phyloP scores from a whole-genome alignment of 1,140 invertebrate species.

The Sycophaga agraensis region DNA sequence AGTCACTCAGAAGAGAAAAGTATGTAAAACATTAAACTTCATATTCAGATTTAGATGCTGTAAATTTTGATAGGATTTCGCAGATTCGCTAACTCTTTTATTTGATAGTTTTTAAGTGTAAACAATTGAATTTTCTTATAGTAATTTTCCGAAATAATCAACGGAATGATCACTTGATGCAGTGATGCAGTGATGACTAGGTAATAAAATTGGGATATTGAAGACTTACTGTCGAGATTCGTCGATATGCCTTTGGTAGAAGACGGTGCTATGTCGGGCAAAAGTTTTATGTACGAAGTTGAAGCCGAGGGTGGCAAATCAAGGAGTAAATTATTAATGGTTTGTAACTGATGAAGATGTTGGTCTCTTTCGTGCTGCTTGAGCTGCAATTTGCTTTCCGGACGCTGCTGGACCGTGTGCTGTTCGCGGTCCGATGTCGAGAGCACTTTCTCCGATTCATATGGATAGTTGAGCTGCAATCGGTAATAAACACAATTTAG shows the following conservation, averaged over 20 bases:
- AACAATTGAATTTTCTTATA: too few species aligned
- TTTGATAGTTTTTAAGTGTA: too few species aligned
- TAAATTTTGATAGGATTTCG: too few species aligned
- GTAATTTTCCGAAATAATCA: too few species aligned
- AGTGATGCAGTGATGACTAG: too few species aligned
- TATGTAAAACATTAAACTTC: too few species aligned
- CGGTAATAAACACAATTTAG: too few species aligned
- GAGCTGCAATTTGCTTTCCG: constrained; percentile 29
- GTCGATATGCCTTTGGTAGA: constrained; percentile 2
- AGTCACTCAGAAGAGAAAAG: too few species aligned
- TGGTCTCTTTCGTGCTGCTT: constrained; percentile 35
- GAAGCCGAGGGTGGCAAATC: constrained; percentile 34
- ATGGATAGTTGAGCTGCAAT: constrained; percentile 12
- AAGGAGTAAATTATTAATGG: constrained; percentile 43
- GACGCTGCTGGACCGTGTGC: constrained; percentile 7
- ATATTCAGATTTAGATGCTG: too few species aligned
- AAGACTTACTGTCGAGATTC: constrained; percentile 6
- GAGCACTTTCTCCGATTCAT: neutral
- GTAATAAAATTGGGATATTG: too few species aligned
- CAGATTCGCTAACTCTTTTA: too few species aligned
- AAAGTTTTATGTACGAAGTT: constrained; percentile 1
- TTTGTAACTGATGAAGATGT: constrained; percentile 42
- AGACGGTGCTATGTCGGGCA: constrained; percentile 8
- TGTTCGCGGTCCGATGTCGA: neutral
- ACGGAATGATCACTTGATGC: too few species aligned